Conservation (phyloP, 2,113 vertebrate genomes). For the Etheostoma spectabile region DNA sequence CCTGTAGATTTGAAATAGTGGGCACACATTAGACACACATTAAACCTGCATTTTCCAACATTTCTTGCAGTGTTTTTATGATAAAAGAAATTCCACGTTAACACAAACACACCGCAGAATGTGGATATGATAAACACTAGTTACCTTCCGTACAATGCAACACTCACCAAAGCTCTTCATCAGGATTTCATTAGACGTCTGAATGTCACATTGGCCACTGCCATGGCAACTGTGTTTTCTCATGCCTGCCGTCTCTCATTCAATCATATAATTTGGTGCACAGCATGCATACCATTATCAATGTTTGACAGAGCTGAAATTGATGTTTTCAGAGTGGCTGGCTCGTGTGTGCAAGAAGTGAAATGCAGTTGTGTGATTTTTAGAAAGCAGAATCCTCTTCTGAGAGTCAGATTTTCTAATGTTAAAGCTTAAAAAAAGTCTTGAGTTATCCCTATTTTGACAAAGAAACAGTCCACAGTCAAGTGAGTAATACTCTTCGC, state of each 20-base stretch:
- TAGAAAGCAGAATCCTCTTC: background rate
- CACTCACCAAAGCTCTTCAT: slow-evolving; percentile 6
- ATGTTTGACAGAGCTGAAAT: background rate
- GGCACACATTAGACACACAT: background rate
- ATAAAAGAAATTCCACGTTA: background rate
- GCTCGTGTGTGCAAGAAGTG: background rate
- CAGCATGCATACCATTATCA: background rate
- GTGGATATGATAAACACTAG: background rate
- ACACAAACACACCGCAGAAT: background rate
- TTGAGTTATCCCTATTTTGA: background rate
- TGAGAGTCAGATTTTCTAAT: background rate
- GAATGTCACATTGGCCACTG: slow-evolving; percentile 15
- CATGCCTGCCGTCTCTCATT: background rate
- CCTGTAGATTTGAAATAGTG: slow-evolving; percentile 5
- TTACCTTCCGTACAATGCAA: background rate
- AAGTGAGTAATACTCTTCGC: slow-evolving; percentile 41
- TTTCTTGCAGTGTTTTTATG: background rate
- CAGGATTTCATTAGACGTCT: slow-evolving; percentile 7
- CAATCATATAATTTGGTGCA: background rate
- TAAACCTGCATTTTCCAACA: background rate
- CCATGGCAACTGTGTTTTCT: slow-evolving; percentile 8
- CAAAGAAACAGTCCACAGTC: slow-evolving; percentile 22
- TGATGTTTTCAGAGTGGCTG: background rate
- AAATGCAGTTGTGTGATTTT: slow-evolving; percentile 16
- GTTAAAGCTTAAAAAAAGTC: slow-evolving; percentile 2